Base-by-base conservation (phyloP, 2,113 vertebrate genomes). In the Hassar affinis region DNA sequence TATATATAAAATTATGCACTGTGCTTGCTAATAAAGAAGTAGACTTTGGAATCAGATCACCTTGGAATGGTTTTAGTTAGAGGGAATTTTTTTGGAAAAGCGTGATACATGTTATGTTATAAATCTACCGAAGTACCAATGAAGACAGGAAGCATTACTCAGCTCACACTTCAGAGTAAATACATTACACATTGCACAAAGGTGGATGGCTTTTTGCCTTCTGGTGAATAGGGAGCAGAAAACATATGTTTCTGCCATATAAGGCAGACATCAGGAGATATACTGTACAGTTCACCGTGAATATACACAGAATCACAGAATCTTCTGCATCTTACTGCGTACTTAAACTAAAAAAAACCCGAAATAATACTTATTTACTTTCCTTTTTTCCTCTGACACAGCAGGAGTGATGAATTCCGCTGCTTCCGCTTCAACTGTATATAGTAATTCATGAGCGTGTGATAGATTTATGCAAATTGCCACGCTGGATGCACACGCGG, bases 391-490 rank as follows among this genome's bases (percentile, higher is more conserved):
- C 49, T 78, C 56, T 35, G 33, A 83, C 35, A 78, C 17, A 11
- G n/a, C n/a, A 20, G 62, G 27, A 52, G 20, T 66, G 11, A 75
- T 33, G 18, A 42, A 66, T 68, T 78, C 61, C 33, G 47, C 47
- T 54, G 61, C 62, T 84, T 78, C 82, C 38, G 30, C 27, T 49
- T 57, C 38, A 47, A 61, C 77, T 57, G 35, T 49, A 78, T 71
- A 79, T 79, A 59, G 27, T 61, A 45, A 33, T n/a, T 79, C 17
- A 51, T 79, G 27, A 57, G 76, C 9, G 30, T 71, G 38, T 42
- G 38, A 42, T 42, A 49, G 62, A 84, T 84, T 79, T 72, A 79
- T 84, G 76, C 83, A 79, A 72, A 84, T 71, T 79, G 82, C 51
- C 47, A 17, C 45, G 64, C 49, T 54, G 15, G 82, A 54, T 79